These are phyloP conservation scores for Bursaphelenchus mucronatus DNA, from an alignment of 1,140 invertebrate species.

Conservation along the genomic window DNA sequence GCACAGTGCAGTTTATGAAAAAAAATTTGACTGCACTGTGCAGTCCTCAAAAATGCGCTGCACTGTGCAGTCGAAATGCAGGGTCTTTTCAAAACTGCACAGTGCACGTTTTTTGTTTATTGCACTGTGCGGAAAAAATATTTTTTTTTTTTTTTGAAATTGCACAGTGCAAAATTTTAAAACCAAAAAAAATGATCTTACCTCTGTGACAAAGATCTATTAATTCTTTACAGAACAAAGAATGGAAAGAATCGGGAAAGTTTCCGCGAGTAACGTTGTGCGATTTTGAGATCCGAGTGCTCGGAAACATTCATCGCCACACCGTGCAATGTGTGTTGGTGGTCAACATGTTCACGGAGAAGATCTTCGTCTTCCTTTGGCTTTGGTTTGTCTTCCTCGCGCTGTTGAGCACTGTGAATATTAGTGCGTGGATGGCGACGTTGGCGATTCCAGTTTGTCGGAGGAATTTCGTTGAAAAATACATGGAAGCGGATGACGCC, in stretches of 20 bases:
- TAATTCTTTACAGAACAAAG: constrained; percentile 51
- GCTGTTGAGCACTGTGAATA: constrained; percentile 50
- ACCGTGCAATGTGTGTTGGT: constrained; percentile 61
- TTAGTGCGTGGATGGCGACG: constrained; percentile 58
- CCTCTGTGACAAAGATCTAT: too few species aligned
- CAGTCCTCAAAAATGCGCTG: too few species aligned
- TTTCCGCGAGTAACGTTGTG: constrained; percentile 64
- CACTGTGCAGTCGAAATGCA: too few species aligned
- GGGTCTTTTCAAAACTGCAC: too few species aligned
- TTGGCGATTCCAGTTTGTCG: constrained; percentile 46
- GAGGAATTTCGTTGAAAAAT: constrained; percentile 55
- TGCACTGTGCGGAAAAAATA: too few species aligned
- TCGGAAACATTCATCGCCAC: constrained; percentile 62
- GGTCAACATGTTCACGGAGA: constrained; percentile 59
- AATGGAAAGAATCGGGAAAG: constrained; percentile 58
- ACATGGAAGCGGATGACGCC: constrained; percentile 41
- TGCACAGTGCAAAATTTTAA: too few species aligned
- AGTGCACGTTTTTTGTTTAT: too few species aligned
- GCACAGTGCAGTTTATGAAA: too few species aligned
- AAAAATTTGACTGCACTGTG: too few species aligned
- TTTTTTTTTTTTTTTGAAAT: too few species aligned
- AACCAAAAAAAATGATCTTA: too few species aligned
- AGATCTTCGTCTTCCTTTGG: constrained; percentile 62
- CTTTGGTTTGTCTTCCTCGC: constrained; percentile 55
- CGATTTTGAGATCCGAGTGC: constrained; percentile 62